Evolutionary conservation across 2,113 vertebrate genomes (phyloP).

Genomic region (Perca schrenkii): DNA sequence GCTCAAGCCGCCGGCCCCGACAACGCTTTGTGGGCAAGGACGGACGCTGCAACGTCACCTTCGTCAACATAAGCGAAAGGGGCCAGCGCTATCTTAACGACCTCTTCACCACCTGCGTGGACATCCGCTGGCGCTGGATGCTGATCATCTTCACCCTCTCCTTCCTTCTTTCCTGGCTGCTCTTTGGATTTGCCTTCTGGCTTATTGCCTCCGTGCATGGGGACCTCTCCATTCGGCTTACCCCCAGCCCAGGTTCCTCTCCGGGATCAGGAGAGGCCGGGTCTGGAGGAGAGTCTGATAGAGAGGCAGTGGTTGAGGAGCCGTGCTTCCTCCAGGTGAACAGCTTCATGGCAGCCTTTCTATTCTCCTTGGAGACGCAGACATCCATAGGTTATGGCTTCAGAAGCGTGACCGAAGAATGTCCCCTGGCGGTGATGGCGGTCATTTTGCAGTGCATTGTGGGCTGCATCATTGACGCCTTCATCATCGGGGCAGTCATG

Average conservation of each 20-base stretch:
- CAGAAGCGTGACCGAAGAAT: constrained; percentile 92
- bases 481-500: constrained; percentile 94
- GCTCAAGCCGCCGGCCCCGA: constrained; percentile 76
- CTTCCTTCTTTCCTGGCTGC: constrained; percentile 93
- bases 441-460: constrained; percentile 94
- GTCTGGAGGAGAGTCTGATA: constrained; percentile 64
- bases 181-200: constrained; percentile 93
- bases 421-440: constrained; percentile 91
- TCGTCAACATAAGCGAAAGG: constrained; percentile 92
- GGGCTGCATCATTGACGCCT: constrained; percentile 94
- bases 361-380: constrained; percentile 94
- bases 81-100: constrained; percentile 92
- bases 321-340: constrained; percentile 91
- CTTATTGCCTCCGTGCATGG: constrained; percentile 91
- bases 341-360: constrained; percentile 93
- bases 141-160: constrained; percentile 92
- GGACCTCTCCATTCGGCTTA: constrained; percentile 83
- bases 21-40: constrained; percentile 93
- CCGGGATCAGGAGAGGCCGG: constrained; percentile 54
- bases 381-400: constrained; percentile 95
- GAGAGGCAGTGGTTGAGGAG: constrained; percentile 71
- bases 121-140: constrained; percentile 96
- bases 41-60: constrained; percentile 92
- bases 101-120: constrained; percentile 94
- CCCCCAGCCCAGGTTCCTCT: constrained; percentile 68